A percentile compares a stretch with the other conserved stretches of the same genome.
Conservation (phyloP, 92 coral and sea anemone genomes). For the Siderastrea siderea region DNA sequence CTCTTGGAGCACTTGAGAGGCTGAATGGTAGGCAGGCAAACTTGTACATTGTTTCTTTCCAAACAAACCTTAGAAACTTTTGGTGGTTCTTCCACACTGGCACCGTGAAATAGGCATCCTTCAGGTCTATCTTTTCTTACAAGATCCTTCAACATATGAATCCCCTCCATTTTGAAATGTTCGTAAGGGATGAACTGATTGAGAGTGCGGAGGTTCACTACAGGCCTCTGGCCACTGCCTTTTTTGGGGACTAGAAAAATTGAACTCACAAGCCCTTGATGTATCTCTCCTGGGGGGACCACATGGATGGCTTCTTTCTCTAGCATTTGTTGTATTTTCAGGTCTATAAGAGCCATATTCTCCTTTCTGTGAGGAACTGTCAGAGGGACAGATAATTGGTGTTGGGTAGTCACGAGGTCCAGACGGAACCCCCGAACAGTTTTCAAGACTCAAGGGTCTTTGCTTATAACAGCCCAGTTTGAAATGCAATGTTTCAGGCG, state of each 20-base stretch:
- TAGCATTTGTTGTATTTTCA: conserved; percentile 58
- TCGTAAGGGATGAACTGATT: conserved; percentile 56
- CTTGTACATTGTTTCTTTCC: conserved; percentile 40
- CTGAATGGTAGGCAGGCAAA: conserved; percentile 72
- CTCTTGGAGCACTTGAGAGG: conserved; percentile 54
- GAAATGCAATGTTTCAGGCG: conserved; percentile 25
- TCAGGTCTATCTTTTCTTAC: conserved; percentile 60
- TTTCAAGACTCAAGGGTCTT: conserved; percentile 46
- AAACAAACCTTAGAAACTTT: conserved; percentile 40
- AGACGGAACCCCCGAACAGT: conserved; percentile 27
- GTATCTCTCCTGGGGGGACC: conserved; percentile 28
- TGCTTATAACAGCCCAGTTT: conserved; percentile 20
- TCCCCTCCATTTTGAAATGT: conserved; percentile 73
- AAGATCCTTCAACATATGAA: conserved; percentile 52
- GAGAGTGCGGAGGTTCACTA: conserved; percentile 42
- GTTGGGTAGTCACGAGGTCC: conserved; percentile 40
- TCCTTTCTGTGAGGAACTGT: conserved; percentile 47
- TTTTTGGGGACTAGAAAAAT: conserved; percentile 56
- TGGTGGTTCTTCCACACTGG: conserved; percentile 60
- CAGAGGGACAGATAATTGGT: conserved; percentile 16
- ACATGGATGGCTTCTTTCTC: conserved; percentile 58
- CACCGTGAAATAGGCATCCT: conserved; percentile 66
- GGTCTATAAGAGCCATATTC: conserved; percentile 34
- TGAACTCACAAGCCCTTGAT: conserved; percentile 35
- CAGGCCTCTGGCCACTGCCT: conserved; percentile 56